phyloP scores from a whole-genome alignment of 2,797 vertebrate species.

The Anabacerthia variegaticeps region DNA sequence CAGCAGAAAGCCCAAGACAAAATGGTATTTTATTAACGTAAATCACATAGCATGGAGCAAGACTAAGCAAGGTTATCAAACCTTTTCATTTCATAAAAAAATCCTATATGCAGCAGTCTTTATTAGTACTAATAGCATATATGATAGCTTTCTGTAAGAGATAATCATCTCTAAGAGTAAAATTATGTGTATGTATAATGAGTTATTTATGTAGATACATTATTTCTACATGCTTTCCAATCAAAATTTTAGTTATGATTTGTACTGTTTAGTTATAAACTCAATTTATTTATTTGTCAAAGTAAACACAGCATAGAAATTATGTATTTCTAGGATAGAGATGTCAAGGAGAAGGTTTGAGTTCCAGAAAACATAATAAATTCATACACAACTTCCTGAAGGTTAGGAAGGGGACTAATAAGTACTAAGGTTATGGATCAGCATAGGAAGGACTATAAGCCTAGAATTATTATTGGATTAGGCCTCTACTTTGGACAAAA shows the following conservation, averaged over 20 bases:
- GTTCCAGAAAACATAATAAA: not conserved
- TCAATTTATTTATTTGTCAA: not conserved
- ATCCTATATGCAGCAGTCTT: not conserved
- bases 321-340: not conserved
- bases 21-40: not conserved
- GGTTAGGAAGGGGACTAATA: not conserved
- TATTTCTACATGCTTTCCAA: not conserved
- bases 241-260: not conserved
- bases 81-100: not conserved
- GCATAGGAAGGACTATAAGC: not conserved
- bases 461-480: not conserved
- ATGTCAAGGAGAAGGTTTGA: not conserved
- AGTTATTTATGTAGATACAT: not conserved
- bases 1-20: constrained; percentile 9
- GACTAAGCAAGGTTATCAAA: not conserved
- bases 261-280: not conserved
- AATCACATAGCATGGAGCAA: not conserved
- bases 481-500: not conserved
- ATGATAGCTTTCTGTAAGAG: not conserved
- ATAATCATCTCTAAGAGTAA: not conserved
- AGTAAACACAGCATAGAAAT: not conserved
- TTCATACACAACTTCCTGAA: not conserved
- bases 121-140: not conserved
- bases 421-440: not conserved
- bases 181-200: not conserved